phyloP scores from a whole-genome alignment of 1,140 invertebrate genomes.

The Drosophila ohnishii region DNA sequence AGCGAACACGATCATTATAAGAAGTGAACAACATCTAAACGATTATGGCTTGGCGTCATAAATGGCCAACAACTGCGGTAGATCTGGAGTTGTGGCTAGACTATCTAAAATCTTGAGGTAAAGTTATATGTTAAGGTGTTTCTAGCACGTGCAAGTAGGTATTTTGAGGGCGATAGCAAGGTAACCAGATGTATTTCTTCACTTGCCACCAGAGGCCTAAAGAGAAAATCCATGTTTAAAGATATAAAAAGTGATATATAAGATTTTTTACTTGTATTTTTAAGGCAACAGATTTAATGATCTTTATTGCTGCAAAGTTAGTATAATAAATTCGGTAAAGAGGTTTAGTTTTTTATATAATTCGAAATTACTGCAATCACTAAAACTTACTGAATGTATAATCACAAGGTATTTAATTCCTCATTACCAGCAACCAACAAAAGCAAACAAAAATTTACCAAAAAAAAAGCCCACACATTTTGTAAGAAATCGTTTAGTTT shows the following conservation, averaged over 20 bases:
- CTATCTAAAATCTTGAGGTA: conserved; percentile 28
- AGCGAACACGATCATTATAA: conserved; percentile 47
- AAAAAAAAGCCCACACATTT: not conserved
- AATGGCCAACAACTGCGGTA: conserved; percentile 4
- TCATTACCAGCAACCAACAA: conserved; percentile 15
- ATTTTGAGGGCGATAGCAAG: conserved; percentile 15
- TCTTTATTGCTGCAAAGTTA: not conserved
- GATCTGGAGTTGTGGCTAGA: conserved; percentile 23
- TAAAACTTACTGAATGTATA: not conserved
- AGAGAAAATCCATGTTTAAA: not conserved
- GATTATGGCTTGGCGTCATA: conserved; percentile 13
- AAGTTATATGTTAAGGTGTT: conserved; percentile 17
- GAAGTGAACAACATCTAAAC: conserved; percentile 22
- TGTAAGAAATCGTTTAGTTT: conserved; percentile 15
- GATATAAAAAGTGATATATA: too few species aligned
- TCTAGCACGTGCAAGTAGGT: conserved; percentile 24
- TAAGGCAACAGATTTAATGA: too few species aligned
- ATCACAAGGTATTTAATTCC: conserved; percentile 24
- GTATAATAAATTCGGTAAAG: too few species aligned
- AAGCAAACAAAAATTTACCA: conserved; percentile 3
- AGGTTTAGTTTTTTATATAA: too few species aligned
- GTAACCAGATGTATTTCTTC: not conserved
- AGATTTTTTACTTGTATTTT: too few species aligned
- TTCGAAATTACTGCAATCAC: not conserved
- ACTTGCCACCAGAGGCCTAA: too few species aligned